A percentile compares a stretch with the other conserved stretches of the same genome.
Evolutionary conservation across 2,888 invertebrate species (phyloP).

Genomic region (Timema podura): DNA sequence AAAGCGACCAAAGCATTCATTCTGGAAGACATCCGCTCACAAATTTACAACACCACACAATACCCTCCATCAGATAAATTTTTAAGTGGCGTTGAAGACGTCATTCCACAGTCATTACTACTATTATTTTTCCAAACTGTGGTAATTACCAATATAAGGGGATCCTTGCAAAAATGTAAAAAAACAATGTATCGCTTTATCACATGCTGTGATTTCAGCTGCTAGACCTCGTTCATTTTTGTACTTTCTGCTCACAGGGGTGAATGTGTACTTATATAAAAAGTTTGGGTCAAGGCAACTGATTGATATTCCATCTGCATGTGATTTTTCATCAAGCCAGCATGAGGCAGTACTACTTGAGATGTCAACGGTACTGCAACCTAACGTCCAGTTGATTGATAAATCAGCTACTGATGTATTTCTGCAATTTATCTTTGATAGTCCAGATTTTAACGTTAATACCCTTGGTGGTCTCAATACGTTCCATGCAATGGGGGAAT

Average conservation of each 20-base stretch:
- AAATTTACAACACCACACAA: background rate
- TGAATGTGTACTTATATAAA: background rate
- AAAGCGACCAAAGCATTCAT: too few species aligned
- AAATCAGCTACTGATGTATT: background rate
- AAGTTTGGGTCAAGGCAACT: background rate
- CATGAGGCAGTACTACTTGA: conserved; percentile 6
- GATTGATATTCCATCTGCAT: background rate
- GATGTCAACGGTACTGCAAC: background rate
- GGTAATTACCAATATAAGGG: background rate
- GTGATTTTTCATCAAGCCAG: background rate
- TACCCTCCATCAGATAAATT: background rate
- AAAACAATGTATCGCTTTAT: background rate
- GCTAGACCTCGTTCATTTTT: background rate
- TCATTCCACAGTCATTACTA: background rate
- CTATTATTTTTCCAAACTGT: background rate
- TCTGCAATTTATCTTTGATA: background rate
- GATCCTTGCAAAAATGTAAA: background rate
- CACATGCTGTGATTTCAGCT: background rate
- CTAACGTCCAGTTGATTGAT: background rate
- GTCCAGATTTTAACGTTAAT: background rate
- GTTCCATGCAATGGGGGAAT: conserved; percentile 1
- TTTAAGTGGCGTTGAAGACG: background rate
- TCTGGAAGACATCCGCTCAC: background rate
- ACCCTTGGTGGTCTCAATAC: background rate
- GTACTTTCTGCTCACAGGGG: background rate